phyloP scores from a whole-genome alignment of 2,888 invertebrate species.

The Sesamia inferens region DNA sequence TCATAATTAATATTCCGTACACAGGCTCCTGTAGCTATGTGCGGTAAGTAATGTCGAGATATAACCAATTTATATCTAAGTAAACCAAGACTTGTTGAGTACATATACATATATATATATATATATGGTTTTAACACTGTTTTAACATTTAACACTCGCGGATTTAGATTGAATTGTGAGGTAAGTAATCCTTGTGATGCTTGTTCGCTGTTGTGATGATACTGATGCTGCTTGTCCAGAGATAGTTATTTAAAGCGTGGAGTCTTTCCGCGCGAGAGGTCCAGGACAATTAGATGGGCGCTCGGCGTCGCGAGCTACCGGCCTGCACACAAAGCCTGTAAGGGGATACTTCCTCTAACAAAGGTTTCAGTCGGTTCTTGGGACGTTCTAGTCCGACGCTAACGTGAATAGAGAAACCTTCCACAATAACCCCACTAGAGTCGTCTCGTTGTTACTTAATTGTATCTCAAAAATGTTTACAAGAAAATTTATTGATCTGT shows the following conservation, averaged over 20 bases:
- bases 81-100: conserved; percentile 11
- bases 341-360: conserved; percentile 88
- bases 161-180: conserved; percentile 10
- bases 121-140: conserved; percentile 37
- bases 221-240: conserved; percentile 80
- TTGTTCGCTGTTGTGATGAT: conserved; percentile 67
- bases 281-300: conserved; percentile 82
- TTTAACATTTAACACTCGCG: conserved; percentile 62
- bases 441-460: conserved; percentile 11
- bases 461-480: conserved; percentile 11
- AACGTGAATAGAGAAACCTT: conserved; percentile 68
- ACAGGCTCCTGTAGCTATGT: conserved; percentile 36
- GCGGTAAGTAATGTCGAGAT: conserved; percentile 45
- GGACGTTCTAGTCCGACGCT: conserved; percentile 74
- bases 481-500: conserved; percentile 3
- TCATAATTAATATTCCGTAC: conserved; percentile 36
- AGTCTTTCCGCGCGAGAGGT: conserved; percentile 82
- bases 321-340: conserved; percentile 84
- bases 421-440: conserved; percentile 62
- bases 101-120: not conserved
- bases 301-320: conserved; percentile 81
- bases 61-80: conserved; percentile 22
- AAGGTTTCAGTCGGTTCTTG: conserved; percentile 80
- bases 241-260: conserved; percentile 83
- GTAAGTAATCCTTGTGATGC: conserved; percentile 55